phyloP scores from a whole-genome alignment of 1,140 invertebrate genomes.

The Orchestia grillus region DNA sequence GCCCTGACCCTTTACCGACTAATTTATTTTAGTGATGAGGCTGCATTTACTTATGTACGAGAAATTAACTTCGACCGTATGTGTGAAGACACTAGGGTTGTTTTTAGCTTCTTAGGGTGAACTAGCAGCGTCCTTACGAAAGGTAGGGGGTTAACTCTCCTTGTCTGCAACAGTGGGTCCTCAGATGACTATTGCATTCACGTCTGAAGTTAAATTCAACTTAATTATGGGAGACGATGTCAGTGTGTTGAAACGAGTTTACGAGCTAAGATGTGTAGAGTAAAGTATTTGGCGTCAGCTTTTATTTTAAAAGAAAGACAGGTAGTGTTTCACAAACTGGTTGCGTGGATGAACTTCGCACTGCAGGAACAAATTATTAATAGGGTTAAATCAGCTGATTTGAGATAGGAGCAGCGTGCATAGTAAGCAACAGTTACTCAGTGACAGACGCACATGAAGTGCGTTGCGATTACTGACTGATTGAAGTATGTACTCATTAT shows the following conservation, averaged over 20 bases:
- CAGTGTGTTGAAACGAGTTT: background rate
- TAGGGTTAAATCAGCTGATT: background rate
- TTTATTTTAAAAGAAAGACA: background rate
- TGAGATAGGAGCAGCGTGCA: background rate
- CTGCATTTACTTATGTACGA: too few relatives aligned
- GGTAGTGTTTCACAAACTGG: background rate
- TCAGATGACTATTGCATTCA: background rate
- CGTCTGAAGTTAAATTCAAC: background rate
- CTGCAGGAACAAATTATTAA: background rate
- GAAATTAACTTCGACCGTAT: too few relatives aligned
- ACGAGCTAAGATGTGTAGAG: background rate
- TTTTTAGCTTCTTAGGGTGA: too few relatives aligned
- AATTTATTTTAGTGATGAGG: too few relatives aligned
- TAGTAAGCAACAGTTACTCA: background rate
- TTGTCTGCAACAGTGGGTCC: background rate
- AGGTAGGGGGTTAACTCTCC: too few relatives aligned
- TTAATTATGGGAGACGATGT: background rate
- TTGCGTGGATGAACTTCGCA: background rate
- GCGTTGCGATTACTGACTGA: background rate
- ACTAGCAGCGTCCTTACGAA: too few relatives aligned
- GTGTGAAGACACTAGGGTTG: too few relatives aligned
- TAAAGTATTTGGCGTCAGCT: background rate
- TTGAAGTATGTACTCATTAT: background rate
- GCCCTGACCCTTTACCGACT: too few relatives aligned
- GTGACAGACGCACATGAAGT: background rate